phyloP scores from a whole-genome alignment of 2,888 invertebrate genomes.

The Lithosia quadra region DNA sequence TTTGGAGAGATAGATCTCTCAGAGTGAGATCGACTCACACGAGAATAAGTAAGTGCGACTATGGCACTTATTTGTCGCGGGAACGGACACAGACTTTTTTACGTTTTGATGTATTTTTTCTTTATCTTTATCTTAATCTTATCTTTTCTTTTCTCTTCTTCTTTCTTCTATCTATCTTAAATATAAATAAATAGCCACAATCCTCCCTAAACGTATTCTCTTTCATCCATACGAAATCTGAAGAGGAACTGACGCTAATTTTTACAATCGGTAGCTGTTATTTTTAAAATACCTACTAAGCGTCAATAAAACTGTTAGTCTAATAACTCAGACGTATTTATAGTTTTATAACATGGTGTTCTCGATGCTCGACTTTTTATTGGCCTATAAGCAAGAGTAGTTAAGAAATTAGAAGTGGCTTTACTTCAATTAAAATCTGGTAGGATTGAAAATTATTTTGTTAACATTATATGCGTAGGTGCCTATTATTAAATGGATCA shows the following conservation, averaged over 20 bases:
- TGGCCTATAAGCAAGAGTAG: not conserved
- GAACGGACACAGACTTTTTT: no score
- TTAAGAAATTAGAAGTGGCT: not conserved
- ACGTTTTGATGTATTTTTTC: no score
- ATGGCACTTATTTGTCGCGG: no score
- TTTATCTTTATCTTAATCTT: no score
- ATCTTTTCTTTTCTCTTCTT: no score
- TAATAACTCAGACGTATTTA: not conserved
- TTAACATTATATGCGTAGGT: not conserved
- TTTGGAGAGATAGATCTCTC: no score
- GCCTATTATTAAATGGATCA: not conserved
- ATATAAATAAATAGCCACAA: not conserved
- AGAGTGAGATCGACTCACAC: no score
- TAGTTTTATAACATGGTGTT: not conserved
- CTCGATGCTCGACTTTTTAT: not conserved
- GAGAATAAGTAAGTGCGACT: no score
- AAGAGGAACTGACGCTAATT: not conserved
- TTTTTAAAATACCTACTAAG: not conserved
- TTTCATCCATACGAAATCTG: not conserved
- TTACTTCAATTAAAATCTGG: not conserved
- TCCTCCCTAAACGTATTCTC: not conserved
- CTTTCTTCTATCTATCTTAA: not conserved
- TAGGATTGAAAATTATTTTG: not conserved
- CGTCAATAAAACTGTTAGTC: not conserved
- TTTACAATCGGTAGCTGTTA: not conserved